phyloP scores from a whole-genome alignment of 2,888 invertebrate species.

The Habroteleia sp. region DNA sequence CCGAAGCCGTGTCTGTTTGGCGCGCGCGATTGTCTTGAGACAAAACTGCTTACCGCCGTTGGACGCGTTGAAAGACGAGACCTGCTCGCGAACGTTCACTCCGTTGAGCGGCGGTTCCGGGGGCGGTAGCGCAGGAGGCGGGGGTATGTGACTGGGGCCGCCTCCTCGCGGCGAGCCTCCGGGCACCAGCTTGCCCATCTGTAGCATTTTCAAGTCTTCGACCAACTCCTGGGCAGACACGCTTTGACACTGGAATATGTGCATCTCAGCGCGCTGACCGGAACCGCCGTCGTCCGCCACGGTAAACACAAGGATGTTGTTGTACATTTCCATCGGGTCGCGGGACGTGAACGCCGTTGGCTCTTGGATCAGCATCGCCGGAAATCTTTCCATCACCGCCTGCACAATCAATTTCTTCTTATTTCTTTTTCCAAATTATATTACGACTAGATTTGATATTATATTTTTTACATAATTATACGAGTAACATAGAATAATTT shows the following conservation, averaged over 20 bases:
- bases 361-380: slow-evolving; percentile 94
- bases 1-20: not conserved
- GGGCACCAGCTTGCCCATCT: slow-evolving; percentile 82
- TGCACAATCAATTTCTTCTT: too few relatives aligned
- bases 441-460: too few relatives aligned
- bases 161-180: slow-evolving; percentile 76
- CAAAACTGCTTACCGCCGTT: slow-evolving; percentile 68
- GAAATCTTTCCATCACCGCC: slow-evolving; percentile 98
- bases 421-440: too few relatives aligned
- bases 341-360: slow-evolving; percentile 98
- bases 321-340: slow-evolving; percentile 98
- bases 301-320: slow-evolving; percentile 98
- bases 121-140: slow-evolving; percentile 84
- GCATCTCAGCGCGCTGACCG: slow-evolving; percentile 93
- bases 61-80: slow-evolving; percentile 82
- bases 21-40: slow-evolving; percentile 1
- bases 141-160: slow-evolving; percentile 82
- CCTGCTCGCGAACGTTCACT: slow-evolving; percentile 82
- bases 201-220: slow-evolving; percentile 88
- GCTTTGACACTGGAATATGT: slow-evolving; percentile 95
- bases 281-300: slow-evolving; percentile 88
- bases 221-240: slow-evolving; percentile 91
- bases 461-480: too few relatives aligned
- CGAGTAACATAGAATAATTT: too few relatives aligned
- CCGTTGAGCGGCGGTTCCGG: slow-evolving; percentile 83